Evolutionary conservation across 2,113 vertebrate species (phyloP).

Genomic region (Synchiropus splendidus): DNA sequence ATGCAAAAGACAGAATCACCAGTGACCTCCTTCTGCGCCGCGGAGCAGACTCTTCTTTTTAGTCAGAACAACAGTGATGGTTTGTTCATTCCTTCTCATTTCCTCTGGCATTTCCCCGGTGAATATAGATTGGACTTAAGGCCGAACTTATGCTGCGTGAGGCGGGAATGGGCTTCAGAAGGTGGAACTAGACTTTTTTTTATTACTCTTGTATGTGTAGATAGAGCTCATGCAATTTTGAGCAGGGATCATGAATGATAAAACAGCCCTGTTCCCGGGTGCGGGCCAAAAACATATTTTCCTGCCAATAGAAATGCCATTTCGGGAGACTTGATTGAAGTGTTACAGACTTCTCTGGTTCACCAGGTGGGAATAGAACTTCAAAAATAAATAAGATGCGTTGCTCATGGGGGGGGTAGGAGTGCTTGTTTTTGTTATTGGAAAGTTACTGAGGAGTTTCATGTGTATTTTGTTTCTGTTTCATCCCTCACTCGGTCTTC

Average conservation of each 20-base stretch:
- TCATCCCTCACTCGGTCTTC: too few relatives aligned
- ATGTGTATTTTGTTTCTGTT: too few relatives aligned
- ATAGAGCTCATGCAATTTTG: conserved; percentile 42
- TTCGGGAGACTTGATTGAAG: not conserved
- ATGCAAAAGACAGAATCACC: conserved; percentile 1
- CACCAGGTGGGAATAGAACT: conserved; percentile 1
- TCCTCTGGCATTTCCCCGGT: conserved; percentile 34
- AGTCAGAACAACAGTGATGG: conserved; percentile 21
- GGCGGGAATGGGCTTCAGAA: conserved; percentile 1
- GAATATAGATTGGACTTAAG: conserved; percentile 49
- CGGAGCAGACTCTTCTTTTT: conserved; percentile 26
- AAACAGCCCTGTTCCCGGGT: conserved; percentile 19
- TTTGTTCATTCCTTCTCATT: conserved; percentile 18
- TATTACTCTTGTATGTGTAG: conserved; percentile 25
- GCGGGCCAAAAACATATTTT: conserved; percentile 26
- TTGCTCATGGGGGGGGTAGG: conserved; percentile 1
- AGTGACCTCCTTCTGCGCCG: conserved; percentile 34
- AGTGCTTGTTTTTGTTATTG: too few relatives aligned
- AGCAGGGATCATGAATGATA: conserved; percentile 28
- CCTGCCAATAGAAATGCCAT: too few relatives aligned
- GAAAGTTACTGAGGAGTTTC: too few relatives aligned
- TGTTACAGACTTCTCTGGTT: conserved; percentile 6
- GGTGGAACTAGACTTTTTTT: not conserved
- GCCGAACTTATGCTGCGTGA: conserved; percentile 18
- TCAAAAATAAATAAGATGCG: conserved; percentile 23